These are phyloP conservation scores for Leptatherina wallacei DNA, from an alignment of 2,797 vertebrate species.

Conservation along the genomic window DNA sequence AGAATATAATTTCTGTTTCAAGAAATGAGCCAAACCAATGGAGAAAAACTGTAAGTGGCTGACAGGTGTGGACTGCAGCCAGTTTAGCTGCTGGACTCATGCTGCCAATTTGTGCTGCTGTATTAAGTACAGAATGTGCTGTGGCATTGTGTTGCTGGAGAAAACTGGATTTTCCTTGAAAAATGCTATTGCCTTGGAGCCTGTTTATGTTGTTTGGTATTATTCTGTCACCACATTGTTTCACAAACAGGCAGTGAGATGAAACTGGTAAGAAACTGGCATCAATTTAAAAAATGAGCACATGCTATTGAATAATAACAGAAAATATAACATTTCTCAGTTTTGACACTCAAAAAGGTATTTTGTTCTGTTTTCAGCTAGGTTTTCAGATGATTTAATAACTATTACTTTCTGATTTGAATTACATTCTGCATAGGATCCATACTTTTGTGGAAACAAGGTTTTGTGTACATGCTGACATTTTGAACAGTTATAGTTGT, in stretches of 20 bases:
- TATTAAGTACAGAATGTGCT: not conserved
- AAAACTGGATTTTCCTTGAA: not conserved
- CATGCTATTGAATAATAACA: not conserved
- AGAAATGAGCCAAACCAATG: too few species aligned
- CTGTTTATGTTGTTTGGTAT: not conserved
- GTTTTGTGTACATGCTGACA: not conserved
- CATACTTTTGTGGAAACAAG: not conserved
- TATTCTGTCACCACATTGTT: not conserved
- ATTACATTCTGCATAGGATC: too few species aligned
- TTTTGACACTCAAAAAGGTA: too few species aligned
- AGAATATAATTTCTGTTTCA: too few species aligned
- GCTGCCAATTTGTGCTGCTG: not conserved
- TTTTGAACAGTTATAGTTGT: not conserved
- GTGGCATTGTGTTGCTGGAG: not conserved
- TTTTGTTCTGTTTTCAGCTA: not conserved
- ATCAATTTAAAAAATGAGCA: not conserved
- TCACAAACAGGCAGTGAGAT: not conserved
- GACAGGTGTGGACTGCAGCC: too few species aligned
- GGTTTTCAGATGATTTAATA: too few species aligned
- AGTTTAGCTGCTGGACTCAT: too few species aligned
- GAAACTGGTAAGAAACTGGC: not conserved
- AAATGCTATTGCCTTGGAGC: not conserved
- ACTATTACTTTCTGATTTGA: too few species aligned
- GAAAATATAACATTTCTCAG: not conserved
- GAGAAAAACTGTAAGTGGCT: too few species aligned